Evolutionary conservation across 2,113 vertebrate species (phyloP).

Genomic region (Pipra filicauda): DNA sequence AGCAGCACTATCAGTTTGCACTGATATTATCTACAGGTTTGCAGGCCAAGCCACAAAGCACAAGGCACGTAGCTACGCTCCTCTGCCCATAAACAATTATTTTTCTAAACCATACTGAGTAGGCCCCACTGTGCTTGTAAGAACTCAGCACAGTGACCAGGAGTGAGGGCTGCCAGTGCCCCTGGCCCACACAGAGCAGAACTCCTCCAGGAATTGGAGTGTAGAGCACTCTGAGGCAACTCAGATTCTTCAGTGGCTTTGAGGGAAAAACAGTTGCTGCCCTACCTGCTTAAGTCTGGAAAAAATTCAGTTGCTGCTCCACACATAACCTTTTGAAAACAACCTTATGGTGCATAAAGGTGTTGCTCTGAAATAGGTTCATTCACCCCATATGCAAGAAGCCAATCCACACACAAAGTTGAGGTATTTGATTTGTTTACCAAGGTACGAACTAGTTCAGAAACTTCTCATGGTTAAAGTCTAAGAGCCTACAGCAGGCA

Average conservation of each 20-base stretch:
- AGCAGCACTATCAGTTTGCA: not conserved
- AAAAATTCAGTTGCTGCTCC: not conserved
- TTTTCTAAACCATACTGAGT: not conserved
- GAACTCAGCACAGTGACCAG: accelerated
- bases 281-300: not conserved
- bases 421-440: not conserved
- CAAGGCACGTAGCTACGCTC: not conserved
- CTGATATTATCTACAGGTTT: not conserved
- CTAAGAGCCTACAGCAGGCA: not conserved
- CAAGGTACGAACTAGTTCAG: not conserved
- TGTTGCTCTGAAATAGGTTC: not conserved
- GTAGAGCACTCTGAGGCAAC: not conserved
- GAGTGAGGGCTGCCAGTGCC: not conserved
- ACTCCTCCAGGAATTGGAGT: not conserved
- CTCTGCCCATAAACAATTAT: not conserved
- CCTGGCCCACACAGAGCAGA: not conserved
- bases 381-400: not conserved
- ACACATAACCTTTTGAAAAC: not conserved
- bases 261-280: not conserved
- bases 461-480: not conserved
- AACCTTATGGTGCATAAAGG: not conserved
- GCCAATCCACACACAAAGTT: not conserved
- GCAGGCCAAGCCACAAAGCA: slow-evolving; percentile 1
- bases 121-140: not conserved
- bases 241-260: not conserved